Percentiles rank a stretch among this genome's conserved stretches.
These are phyloP conservation scores for Chrysocyon brachyurus DNA, from an alignment of 2,797 vertebrate genomes.

Conservation along the genomic window DNA sequence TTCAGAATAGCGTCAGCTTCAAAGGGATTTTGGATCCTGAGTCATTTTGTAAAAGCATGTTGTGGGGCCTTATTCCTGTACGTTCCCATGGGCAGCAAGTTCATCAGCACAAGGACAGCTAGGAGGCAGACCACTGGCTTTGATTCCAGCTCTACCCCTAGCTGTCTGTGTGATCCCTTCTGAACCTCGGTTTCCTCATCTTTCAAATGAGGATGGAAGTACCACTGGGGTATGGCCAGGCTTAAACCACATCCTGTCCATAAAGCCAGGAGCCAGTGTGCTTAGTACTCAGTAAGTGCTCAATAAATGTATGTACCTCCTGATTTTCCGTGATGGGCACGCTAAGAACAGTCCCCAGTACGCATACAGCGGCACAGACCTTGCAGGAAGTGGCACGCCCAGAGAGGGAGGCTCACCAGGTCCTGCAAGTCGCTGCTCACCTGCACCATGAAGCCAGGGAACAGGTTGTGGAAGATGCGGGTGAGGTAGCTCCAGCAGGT, in stretches of 20 bases:
- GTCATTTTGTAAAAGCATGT: not conserved
- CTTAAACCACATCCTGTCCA: not conserved
- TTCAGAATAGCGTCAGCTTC: not conserved
- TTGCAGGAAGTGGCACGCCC: no score
- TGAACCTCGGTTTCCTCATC: not conserved
- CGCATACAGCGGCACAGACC: no score
- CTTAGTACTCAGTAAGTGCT: not conserved
- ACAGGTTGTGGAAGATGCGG: slow-evolving; percentile 91
- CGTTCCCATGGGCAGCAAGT: not conserved
- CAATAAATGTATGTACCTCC: not conserved
- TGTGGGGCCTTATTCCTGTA: not conserved
- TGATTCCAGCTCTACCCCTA: not conserved
- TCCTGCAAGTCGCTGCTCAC: slow-evolving; percentile 90
- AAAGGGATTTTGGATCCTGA: not conserved
- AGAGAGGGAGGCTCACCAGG: slow-evolving; percentile 59
- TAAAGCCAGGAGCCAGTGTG: not conserved
- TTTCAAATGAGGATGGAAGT: not conserved
- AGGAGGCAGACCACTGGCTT: not conserved
- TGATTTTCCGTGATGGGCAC: not conserved
- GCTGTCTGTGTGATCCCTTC: not conserved
- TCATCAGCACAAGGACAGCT: not conserved
- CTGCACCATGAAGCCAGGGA: slow-evolving; percentile 89
- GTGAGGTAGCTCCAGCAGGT: slow-evolving; percentile 89
- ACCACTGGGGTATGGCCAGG: not conserved
- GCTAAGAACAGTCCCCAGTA: not conserved